phyloP scores from a whole-genome alignment of 2,888 invertebrate species.

The Coleophora deauratella region DNA sequence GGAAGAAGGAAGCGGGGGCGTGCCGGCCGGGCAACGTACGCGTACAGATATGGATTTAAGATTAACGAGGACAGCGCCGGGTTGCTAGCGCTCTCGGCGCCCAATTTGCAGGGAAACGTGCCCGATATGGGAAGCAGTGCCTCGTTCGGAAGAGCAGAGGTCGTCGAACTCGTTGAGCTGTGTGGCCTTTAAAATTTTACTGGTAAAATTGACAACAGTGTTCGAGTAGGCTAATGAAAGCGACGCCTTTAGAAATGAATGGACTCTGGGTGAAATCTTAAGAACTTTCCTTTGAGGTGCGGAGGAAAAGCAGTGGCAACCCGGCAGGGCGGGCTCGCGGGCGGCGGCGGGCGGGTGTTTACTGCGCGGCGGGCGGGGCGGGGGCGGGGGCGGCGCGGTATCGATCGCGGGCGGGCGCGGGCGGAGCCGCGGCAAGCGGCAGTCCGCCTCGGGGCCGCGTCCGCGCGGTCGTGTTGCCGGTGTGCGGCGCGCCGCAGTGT shows the following conservation, averaged over 20 bases:
- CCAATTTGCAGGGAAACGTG: no score
- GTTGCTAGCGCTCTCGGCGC: slow-evolving; percentile 12
- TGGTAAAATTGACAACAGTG: slow-evolving; percentile 68
- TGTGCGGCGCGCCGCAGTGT: slow-evolving; percentile 65
- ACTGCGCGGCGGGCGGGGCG: slow-evolving; percentile 37
- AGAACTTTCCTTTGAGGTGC: slow-evolving; percentile 38
- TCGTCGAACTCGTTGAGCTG: no score
- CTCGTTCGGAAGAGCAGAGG: no score
- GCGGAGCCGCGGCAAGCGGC: slow-evolving; percentile 40
- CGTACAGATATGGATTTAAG: slow-evolving; percentile 59
- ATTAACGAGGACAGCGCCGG: slow-evolving; percentile 60
- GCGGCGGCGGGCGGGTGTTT: slow-evolving; percentile 72
- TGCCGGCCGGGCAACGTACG: slow-evolving; percentile 26
- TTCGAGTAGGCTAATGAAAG: slow-evolving; percentile 74
- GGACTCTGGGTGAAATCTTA: slow-evolving; percentile 17
- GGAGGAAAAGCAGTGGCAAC: neutral
- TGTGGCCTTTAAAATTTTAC: no score
- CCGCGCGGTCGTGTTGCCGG: slow-evolving; percentile 66
- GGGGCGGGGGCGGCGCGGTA: slow-evolving; percentile 45
- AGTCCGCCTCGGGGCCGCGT: slow-evolving; percentile 68
- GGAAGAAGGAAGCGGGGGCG: slow-evolving; percentile 26
- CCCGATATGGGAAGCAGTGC: no score
- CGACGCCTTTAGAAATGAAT: slow-evolving; percentile 41
- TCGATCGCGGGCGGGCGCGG: slow-evolving; percentile 40
- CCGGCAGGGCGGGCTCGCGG: slow-evolving; percentile 43